Percentiles rank a stretch among this genome's conserved stretches.
These are phyloP conservation scores for Leptopilina clavipes DNA, from an alignment of 1,140 invertebrate genomes.

Conservation along the genomic window DNA sequence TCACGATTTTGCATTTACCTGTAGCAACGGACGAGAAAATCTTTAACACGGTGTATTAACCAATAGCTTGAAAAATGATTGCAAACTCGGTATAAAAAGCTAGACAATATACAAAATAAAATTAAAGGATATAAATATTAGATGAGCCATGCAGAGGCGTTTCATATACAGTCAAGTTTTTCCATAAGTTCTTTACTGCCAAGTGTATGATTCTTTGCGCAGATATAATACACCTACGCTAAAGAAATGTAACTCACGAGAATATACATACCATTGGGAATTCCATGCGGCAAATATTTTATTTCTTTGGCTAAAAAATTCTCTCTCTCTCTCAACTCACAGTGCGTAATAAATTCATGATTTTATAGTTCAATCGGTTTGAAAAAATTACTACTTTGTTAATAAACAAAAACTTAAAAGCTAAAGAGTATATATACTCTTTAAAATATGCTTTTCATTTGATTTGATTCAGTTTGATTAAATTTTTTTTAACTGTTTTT, in stretches of 20 bases:
- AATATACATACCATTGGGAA: slow-evolving; percentile 2
- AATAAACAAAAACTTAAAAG: not conserved
- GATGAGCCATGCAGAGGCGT: slow-evolving; percentile 14
- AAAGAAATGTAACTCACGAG: slow-evolving; percentile 6
- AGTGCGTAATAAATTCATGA: not conserved
- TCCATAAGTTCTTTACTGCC: slow-evolving; percentile 1
- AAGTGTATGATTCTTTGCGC: slow-evolving; percentile 4
- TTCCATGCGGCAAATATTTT: slow-evolving; percentile 24
- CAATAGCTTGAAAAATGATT: slow-evolving; percentile 7
- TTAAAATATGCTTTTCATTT: not conserved
- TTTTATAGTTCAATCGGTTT: not conserved
- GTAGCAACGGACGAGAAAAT: slow-evolving; percentile 1
- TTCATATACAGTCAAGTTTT: not conserved
- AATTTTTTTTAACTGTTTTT: too few species aligned
- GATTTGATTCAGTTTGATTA: too few species aligned
- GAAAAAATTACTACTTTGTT: not conserved
- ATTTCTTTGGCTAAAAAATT: slow-evolving; percentile 4
- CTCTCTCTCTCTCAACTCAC: not conserved
- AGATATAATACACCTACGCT: slow-evolving; percentile 29
- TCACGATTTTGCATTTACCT: slow-evolving; percentile 32
- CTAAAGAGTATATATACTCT: too few species aligned
- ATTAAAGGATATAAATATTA: slow-evolving; percentile 5
- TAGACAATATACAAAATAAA: slow-evolving; percentile 19
- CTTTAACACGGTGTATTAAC: slow-evolving; percentile 11
- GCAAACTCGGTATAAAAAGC: not conserved